These are phyloP conservation scores for Microctonus hyperodae DNA, from an alignment of 2,888 invertebrate species.

Conservation along the genomic window DNA sequence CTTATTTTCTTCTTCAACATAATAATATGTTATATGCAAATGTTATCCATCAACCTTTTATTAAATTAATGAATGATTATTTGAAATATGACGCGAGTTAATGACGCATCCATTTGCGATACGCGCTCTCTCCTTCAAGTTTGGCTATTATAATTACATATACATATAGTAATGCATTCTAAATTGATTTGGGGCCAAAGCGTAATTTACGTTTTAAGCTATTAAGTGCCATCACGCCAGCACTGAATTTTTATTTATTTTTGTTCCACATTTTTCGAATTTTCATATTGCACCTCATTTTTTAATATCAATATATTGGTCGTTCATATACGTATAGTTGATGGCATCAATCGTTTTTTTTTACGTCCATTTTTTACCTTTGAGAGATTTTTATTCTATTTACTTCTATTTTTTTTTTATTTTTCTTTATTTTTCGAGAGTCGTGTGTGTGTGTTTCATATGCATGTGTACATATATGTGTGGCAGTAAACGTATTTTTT, in stretches of 20 bases:
- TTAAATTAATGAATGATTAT: not conserved
- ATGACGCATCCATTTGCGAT: not conserved
- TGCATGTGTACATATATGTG: not conserved
- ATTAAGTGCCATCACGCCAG: not conserved
- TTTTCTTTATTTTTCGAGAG: not conserved
- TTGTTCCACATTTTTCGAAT: not conserved
- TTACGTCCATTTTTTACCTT: constrained; percentile 21
- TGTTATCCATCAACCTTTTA: not conserved
- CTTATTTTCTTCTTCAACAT: not conserved
- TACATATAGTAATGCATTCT: not conserved
- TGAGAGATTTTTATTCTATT: constrained; percentile 6
- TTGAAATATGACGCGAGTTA: not conserved
- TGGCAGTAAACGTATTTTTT: not conserved
- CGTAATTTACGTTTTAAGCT: constrained; percentile 2
- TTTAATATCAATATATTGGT: not conserved
- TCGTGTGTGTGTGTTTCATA: not conserved
- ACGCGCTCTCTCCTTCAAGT: constrained; percentile 1
- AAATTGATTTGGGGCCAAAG: constrained; percentile 4
- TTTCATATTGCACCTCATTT: no score
- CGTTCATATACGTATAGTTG: no score
- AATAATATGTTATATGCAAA: not conserved
- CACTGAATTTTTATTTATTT: not conserved
- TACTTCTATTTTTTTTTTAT: not conserved
- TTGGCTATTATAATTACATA: not conserved
- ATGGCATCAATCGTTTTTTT: not conserved